Evolutionary conservation across 92 coral and sea anemone genomes (phyloP).

Genomic region (Epizoanthus stellaris): DNA sequence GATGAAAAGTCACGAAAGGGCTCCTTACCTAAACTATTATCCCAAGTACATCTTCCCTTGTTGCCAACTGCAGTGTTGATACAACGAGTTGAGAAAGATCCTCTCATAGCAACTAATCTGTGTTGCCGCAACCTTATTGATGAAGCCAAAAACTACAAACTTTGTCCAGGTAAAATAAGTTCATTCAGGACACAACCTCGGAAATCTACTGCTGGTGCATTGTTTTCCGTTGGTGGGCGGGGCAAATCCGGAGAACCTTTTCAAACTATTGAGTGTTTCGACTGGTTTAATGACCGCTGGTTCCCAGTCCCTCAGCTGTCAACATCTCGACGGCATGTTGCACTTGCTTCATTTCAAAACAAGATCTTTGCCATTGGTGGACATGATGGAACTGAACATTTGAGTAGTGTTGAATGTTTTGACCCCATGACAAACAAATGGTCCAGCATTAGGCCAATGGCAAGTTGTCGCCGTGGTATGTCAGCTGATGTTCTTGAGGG

Average conservation of each 20-base stretch:
- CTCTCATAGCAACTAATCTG: constrained; percentile 64
- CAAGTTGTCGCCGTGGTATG: constrained; percentile 93
- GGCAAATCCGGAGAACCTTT: constrained; percentile 99
- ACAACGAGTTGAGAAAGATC: constrained; percentile 73
- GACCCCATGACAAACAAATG: constrained; percentile 83
- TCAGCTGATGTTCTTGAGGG: constrained; percentile 94
- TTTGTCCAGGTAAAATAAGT: constrained; percentile 72
- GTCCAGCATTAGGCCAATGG: constrained; percentile 84
- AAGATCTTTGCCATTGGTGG: constrained; percentile 98
- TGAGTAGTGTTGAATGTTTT: constrained; percentile 94
- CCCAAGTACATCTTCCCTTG: constrained; percentile 84
- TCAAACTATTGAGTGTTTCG: constrained; percentile 89
- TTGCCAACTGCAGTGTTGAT: constrained; percentile 74
- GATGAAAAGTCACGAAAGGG: constrained; percentile 68
- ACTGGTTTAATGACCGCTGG: constrained; percentile 94
- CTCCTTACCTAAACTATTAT: constrained; percentile 70
- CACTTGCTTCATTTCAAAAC: constrained; percentile 83
- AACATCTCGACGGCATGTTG: constrained; percentile 95
- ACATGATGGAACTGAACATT: constrained; percentile 92
- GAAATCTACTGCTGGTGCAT: constrained; percentile 80
- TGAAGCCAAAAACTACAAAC: constrained; percentile 95
- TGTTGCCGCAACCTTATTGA: constrained; percentile 87
- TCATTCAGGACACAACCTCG: constrained; percentile 89
- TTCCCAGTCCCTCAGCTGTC: constrained; percentile 82
- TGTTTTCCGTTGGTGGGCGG: constrained; percentile 96